Evolutionary conservation across 2,888 invertebrate species (phyloP).

Genomic region (Drosophila seclusa): DNA sequence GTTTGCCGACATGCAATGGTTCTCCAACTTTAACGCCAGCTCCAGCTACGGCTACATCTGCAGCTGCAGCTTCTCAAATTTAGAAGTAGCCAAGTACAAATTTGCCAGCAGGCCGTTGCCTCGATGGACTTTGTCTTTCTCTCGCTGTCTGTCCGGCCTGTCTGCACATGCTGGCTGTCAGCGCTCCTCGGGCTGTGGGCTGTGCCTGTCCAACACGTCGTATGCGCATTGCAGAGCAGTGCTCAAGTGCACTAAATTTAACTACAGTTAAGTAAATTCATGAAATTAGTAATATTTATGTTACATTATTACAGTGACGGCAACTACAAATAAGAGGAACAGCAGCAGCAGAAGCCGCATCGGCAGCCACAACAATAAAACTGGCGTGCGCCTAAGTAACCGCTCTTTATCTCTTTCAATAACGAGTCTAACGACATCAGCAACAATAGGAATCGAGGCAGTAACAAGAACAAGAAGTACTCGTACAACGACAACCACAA

Average conservation of each 20-base stretch:
- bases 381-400: conserved; percentile 79
- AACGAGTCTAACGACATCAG: conserved; percentile 69
- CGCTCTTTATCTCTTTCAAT: conserved; percentile 80
- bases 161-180: conserved; percentile 66
- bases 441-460: conserved; percentile 17
- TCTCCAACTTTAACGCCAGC: conserved; percentile 14
- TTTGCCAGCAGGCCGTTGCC: conserved; percentile 53
- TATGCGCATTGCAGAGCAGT: conserved; percentile 61
- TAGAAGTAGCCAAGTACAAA: conserved; percentile 67
- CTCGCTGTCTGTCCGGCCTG: conserved; percentile 12
- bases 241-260: conserved; percentile 72
- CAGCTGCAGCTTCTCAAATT: conserved; percentile 50
- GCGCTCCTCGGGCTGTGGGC: conserved; percentile 69
- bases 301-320: conserved; percentile 72
- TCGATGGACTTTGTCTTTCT: conserved; percentile 24
- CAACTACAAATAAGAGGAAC: conserved; percentile 61
- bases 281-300: conserved; percentile 81
- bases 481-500: conserved; percentile 16
- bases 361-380: conserved; percentile 50
- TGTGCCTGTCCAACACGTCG: conserved; percentile 52
- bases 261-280: conserved; percentile 77
- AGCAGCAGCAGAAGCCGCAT: conserved; percentile 19
- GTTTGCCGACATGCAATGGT: conserved; percentile 64
- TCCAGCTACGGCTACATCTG: conserved; percentile 12
- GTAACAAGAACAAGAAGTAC: background rate